Percentiles rank a stretch among this genome's conserved stretches.
Evolutionary conservation across 2,113 vertebrate genomes (phyloP).

Genomic region (Craseonycteris thonglongyai): DNA sequence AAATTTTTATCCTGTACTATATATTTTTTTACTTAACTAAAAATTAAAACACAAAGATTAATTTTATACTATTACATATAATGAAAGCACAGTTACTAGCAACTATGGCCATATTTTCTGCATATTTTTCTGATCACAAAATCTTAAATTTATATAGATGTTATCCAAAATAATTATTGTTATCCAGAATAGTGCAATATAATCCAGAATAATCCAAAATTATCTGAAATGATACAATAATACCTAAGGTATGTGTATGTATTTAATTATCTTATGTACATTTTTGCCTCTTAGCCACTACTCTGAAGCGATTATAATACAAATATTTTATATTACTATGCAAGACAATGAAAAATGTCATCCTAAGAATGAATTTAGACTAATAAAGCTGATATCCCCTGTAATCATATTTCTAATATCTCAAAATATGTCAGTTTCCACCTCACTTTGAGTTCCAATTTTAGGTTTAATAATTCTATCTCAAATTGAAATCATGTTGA

Average conservation of each 20-base stretch:
- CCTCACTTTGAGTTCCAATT: not conserved
- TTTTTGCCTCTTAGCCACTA: not conserved
- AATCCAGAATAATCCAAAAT: not conserved
- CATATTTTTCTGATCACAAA: not conserved
- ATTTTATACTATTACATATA: not conserved
- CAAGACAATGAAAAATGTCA: not conserved
- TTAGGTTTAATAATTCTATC: not conserved
- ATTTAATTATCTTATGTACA: not conserved
- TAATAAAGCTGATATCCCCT: not conserved
- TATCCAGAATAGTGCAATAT: not conserved
- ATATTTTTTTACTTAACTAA: not conserved
- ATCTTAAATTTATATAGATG: not conserved
- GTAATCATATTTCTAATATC: not conserved
- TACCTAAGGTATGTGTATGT: not conserved
- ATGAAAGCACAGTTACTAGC: not conserved
- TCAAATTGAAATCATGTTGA: not conserved
- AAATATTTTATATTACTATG: not conserved
- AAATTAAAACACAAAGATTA: not conserved
- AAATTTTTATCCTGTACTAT: not conserved
- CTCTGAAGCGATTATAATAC: not conserved
- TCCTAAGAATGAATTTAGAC: not conserved
- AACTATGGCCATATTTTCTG: not conserved
- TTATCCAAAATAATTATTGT: not conserved
- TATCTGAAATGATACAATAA: not conserved
- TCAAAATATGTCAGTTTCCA: not conserved